Evolutionary conservation across 2,113 vertebrate species (phyloP).

Genomic region (Speoplatyrhinus poulsoni): DNA sequence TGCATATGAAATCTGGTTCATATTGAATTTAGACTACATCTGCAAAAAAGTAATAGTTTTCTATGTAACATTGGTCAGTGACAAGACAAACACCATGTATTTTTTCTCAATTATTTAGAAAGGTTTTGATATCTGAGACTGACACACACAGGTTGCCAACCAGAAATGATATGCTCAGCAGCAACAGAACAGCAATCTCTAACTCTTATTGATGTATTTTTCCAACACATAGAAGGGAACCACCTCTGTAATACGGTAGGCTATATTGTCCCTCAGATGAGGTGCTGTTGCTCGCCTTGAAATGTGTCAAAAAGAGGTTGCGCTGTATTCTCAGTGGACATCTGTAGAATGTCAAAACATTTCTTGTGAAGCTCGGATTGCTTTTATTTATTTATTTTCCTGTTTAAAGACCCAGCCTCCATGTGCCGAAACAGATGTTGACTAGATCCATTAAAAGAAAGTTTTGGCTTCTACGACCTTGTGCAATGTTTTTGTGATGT

Average conservation of each 20-base stretch:
- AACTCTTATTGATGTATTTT: slow-evolving; percentile 36
- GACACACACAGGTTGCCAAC: slow-evolving; percentile 52
- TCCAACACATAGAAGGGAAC: slow-evolving; percentile 26
- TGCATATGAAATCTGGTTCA: not conserved
- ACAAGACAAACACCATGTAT: slow-evolving; percentile 26
- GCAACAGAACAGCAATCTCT: slow-evolving; percentile 13
- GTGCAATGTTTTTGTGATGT: not conserved
- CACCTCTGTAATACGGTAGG: slow-evolving; percentile 27
- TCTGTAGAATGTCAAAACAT: slow-evolving; percentile 30
- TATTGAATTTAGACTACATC: not conserved
- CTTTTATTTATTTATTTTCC: too few species aligned
- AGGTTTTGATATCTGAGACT: slow-evolving; percentile 40
- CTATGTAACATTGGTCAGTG: too few species aligned
- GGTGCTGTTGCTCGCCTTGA: slow-evolving; percentile 14
- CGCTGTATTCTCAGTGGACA: slow-evolving; percentile 25
- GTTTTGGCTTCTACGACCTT: not conserved
- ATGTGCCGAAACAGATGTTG: slow-evolving; percentile 23
- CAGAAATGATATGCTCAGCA: slow-evolving; percentile 22
- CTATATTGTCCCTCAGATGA: slow-evolving; percentile 22
- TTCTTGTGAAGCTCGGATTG: slow-evolving; percentile 13
- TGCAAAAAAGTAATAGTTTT: too few species aligned
- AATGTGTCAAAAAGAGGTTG: slow-evolving; percentile 23
- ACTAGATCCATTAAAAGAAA: not conserved
- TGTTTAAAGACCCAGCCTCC: slow-evolving; percentile 11
- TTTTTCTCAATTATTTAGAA: slow-evolving; percentile 24